Conservation (phyloP, 2,797 vertebrate species). For the Triplophysa bombifrons region DNA sequence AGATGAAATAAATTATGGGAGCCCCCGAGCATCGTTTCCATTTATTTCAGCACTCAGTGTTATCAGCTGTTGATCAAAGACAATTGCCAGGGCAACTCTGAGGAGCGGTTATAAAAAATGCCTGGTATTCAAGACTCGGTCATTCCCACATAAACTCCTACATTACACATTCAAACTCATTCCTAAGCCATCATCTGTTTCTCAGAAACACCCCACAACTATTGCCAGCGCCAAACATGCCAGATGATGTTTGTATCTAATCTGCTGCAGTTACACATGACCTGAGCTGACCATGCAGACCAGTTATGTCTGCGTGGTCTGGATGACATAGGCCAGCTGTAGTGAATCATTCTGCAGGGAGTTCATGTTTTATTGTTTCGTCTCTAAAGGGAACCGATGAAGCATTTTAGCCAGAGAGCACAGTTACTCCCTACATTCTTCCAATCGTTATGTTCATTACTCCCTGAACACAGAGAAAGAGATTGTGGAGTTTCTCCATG, state of each 20-base stretch:
- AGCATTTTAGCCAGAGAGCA: slow-evolving; percentile 58
- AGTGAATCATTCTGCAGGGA: slow-evolving; percentile 36
- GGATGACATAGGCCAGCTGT: slow-evolving; percentile 14
- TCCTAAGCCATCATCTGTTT: slow-evolving; percentile 52
- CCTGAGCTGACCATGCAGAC: slow-evolving; percentile 55
- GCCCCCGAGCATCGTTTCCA: background rate
- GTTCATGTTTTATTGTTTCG: slow-evolving; percentile 47
- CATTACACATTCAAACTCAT: slow-evolving; percentile 47
- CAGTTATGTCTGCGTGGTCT: slow-evolving; percentile 24
- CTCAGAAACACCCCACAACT: slow-evolving; percentile 43
- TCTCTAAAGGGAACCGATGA: slow-evolving; percentile 38
- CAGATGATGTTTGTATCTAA: slow-evolving; percentile 50
- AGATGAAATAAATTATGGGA: slow-evolving; percentile 1
- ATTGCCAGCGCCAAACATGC: slow-evolving; percentile 43
- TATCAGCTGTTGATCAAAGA: slow-evolving; percentile 25
- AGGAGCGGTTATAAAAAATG: slow-evolving; percentile 15
- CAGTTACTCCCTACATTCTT: slow-evolving; percentile 65
- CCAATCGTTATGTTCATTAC: slow-evolving; percentile 59
- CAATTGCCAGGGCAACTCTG: background rate
- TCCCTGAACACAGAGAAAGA: slow-evolving; percentile 46
- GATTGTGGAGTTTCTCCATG: slow-evolving; percentile 22
- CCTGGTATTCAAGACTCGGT: slow-evolving; percentile 17
- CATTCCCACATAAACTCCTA: slow-evolving; percentile 34
- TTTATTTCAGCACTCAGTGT: slow-evolving; percentile 7
- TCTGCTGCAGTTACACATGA: slow-evolving; percentile 55